Evolutionary conservation across 2,888 invertebrate genomes (phyloP).

Genomic region (Drosophila rellima): DNA sequence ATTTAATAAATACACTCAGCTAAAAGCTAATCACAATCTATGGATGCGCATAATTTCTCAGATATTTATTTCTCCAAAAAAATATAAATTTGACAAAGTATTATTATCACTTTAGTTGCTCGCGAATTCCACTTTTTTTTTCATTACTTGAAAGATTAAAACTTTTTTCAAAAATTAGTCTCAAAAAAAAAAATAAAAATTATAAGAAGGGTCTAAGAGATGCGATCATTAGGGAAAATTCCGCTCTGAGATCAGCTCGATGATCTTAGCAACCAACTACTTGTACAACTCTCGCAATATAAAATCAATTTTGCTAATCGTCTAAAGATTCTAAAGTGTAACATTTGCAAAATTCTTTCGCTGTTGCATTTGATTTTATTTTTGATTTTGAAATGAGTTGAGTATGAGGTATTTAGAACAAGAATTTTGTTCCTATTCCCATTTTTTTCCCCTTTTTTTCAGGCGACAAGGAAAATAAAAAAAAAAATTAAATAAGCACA

Average conservation of each 20-base stretch:
- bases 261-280: no score
- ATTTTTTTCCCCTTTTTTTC: neutral
- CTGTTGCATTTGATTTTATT: neutral
- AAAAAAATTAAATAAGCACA: slow-evolving; percentile 25
- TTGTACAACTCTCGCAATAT: neutral
- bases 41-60: neutral
- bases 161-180: no score
- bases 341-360: neutral
- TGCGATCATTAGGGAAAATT: no score
- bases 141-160: no score
- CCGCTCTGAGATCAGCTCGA: no score
- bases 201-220: no score
- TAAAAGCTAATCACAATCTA: slow-evolving; percentile 8
- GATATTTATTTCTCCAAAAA: neutral
- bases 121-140: no score
- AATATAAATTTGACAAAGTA: no score
- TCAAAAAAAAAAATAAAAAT: no score
- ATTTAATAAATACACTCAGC: slow-evolving; percentile 10
- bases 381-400: neutral
- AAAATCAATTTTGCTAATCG: neutral
- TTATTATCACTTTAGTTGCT: no score
- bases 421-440: neutral
- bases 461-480: slow-evolving; percentile 13
- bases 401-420: neutral
- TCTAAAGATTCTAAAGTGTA: neutral